Evolutionary conservation across 2,888 invertebrate genomes (phyloP).

Genomic region (Mallateleia sp.): DNA sequence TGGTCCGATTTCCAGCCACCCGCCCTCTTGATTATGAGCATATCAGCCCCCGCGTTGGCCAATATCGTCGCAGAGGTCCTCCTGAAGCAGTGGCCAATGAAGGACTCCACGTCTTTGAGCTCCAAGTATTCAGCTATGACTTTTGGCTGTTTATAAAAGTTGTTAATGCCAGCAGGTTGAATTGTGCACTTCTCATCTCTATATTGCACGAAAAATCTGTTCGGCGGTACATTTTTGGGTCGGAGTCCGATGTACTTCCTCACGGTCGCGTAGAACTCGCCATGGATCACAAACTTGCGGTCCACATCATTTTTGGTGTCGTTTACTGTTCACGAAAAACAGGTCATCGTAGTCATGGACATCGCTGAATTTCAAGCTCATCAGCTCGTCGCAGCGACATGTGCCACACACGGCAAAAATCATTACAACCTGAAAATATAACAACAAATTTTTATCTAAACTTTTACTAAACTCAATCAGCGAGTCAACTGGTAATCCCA

Average conservation of each 20-base stretch:
- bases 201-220: slow-evolving; percentile 29
- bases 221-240: slow-evolving; percentile 19
- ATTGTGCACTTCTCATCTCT: neutral
- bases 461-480: slow-evolving; percentile 9
- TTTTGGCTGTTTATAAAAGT: slow-evolving; percentile 38
- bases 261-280: neutral
- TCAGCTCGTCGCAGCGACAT: slow-evolving; percentile 17
- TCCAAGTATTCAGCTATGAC: slow-evolving; percentile 3
- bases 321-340: slow-evolving; percentile 31
- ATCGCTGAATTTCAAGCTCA: neutral
- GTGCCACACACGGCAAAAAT: slow-evolving; percentile 25
- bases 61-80: slow-evolving; percentile 20
- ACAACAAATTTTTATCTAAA: slow-evolving; percentile 11
- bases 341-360: slow-evolving; percentile 33
- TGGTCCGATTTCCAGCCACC: slow-evolving; percentile 25
- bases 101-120: slow-evolving; percentile 3
- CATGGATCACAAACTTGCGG: slow-evolving; percentile 14
- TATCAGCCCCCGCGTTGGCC: slow-evolving; percentile 13
- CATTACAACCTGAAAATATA: slow-evolving; percentile 16
- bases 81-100: slow-evolving; percentile 13
- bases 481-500: neutral
- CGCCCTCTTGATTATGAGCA: slow-evolving; percentile 7
- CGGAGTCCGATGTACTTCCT: slow-evolving; percentile 29
- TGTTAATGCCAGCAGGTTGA: slow-evolving; percentile 32
- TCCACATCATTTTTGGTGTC: slow-evolving; percentile 30